A percentile compares a stretch with the other conserved stretches of the same genome.
phyloP scores from a whole-genome alignment of 2,797 vertebrate species.

The Steatocranus sp. region DNA sequence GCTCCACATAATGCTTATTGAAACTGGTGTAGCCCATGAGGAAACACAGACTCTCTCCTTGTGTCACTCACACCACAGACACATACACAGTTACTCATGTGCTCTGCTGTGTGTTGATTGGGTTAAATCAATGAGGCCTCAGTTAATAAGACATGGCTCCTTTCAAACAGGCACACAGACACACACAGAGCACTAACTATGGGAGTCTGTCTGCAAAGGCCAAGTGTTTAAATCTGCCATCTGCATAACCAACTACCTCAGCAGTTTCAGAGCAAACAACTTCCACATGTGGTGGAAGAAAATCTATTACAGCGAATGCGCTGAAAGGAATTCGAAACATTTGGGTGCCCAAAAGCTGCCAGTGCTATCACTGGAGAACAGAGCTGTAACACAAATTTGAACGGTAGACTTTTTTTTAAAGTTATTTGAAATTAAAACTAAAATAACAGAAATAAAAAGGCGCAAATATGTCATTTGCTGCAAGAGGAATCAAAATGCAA shows the following conservation, averaged over 20 bases:
- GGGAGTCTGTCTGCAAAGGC: not conserved
- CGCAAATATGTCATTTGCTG: not conserved
- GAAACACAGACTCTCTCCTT: not conserved
- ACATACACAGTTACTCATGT: not conserved
- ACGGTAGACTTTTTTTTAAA: fast-evolving
- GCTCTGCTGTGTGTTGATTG: conserved; percentile 1
- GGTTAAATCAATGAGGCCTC: conserved; percentile 16
- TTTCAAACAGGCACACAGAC: not conserved
- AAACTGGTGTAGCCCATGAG: conserved; percentile 1
- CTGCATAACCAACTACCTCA: not conserved
- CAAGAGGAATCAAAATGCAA: not conserved
- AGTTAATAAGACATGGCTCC: conserved; percentile 18
- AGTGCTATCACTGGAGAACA: not conserved
- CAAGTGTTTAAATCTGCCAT: not conserved
- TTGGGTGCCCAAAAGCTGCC: not conserved
- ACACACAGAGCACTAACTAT: not conserved
- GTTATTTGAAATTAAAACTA: not conserved
- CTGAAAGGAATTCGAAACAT: not conserved
- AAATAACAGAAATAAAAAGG: not conserved
- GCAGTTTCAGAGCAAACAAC: conserved; percentile 2
- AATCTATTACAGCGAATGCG: not conserved
- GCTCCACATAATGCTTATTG: not conserved
- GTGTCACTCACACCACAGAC: conserved; percentile 24
- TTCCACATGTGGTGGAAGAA: not conserved
- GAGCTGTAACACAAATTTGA: not conserved